A percentile compares a stretch with the other conserved stretches of the same genome.
These are phyloP conservation scores for Netelia inedita DNA, from an alignment of 2,888 invertebrate species.

Conservation along the genomic window DNA sequence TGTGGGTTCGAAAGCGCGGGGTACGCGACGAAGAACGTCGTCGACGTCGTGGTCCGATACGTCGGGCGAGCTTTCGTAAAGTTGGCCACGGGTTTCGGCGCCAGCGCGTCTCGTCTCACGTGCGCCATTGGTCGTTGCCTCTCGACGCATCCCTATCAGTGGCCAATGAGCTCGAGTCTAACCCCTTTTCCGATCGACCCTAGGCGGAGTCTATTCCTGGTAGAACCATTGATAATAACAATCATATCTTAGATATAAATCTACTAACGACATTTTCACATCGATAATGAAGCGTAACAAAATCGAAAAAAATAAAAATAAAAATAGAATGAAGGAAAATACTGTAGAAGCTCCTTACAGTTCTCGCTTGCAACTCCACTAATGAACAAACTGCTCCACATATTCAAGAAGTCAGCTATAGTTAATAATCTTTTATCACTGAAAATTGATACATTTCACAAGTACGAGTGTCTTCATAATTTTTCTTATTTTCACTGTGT, in stretches of 20 bases:
- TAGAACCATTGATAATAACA: slow-evolving; percentile 73
- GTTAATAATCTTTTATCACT: slow-evolving; percentile 6
- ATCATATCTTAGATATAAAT: slow-evolving; percentile 68
- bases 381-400: slow-evolving; percentile 7
- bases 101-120: slow-evolving; percentile 84
- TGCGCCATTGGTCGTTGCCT: slow-evolving; percentile 78
- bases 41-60: slow-evolving; percentile 88
- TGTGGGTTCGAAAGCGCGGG: slow-evolving; percentile 82
- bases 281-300: slow-evolving; percentile 55
- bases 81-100: slow-evolving; percentile 80
- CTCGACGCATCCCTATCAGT: slow-evolving; percentile 87
- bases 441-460: slow-evolving; percentile 4
- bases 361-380: not conserved
- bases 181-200: slow-evolving; percentile 81
- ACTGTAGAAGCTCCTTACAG: not conserved
- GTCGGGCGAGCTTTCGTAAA: slow-evolving; percentile 73
- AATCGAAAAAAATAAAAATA: slow-evolving; percentile 31
- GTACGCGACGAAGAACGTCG: slow-evolving; percentile 84
- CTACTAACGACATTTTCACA: slow-evolving; percentile 58
- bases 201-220: slow-evolving; percentile 81
- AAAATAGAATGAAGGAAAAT: slow-evolving; percentile 26
- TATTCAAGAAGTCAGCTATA: slow-evolving; percentile 45
- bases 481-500: too few relatives aligned
- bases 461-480: too few relatives aligned
- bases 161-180: slow-evolving; percentile 77